These are phyloP conservation scores for Erythrolamprus reginae DNA, from an alignment of 2,113 vertebrate genomes.

Conservation along the genomic window DNA sequence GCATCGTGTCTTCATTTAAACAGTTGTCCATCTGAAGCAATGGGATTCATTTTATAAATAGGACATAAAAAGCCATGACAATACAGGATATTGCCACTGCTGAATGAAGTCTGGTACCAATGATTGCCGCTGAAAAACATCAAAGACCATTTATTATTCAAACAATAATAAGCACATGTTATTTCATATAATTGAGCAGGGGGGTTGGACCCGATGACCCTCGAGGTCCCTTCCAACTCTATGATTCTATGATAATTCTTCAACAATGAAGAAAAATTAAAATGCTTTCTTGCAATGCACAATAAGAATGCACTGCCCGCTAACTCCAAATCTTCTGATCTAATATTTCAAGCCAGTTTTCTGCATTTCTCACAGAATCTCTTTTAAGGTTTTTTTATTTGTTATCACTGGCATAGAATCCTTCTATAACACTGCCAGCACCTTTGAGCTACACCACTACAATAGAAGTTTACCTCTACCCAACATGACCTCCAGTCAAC, in stretches of 20 bases:
- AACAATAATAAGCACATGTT: not conserved
- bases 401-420: not conserved
- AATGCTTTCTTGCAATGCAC: not conserved
- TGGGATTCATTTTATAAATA: slow-evolving; percentile 84
- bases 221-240: no score
- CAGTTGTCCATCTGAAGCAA: slow-evolving; percentile 17
- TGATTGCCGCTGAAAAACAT: slow-evolving; percentile 78
- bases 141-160: slow-evolving; percentile 10
- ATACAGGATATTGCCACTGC: slow-evolving; percentile 82
- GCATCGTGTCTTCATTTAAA: not conserved
- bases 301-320: not conserved
- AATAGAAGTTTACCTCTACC: not conserved
- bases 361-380: not conserved
- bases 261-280: not conserved
- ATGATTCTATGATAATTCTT: no score
- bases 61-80: slow-evolving; percentile 85
- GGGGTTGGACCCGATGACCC: no score
- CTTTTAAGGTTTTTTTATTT: not conserved
- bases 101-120: slow-evolving; percentile 86
- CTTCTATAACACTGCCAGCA: not conserved
- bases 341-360: not conserved
- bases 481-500: not conserved
- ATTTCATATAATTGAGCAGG: not conserved
- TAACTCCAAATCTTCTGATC: not conserved
- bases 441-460: not conserved